These are phyloP conservation scores for Callorhinus ursinus DNA, from an alignment of 2,113 vertebrate species.

Conservation along the genomic window DNA sequence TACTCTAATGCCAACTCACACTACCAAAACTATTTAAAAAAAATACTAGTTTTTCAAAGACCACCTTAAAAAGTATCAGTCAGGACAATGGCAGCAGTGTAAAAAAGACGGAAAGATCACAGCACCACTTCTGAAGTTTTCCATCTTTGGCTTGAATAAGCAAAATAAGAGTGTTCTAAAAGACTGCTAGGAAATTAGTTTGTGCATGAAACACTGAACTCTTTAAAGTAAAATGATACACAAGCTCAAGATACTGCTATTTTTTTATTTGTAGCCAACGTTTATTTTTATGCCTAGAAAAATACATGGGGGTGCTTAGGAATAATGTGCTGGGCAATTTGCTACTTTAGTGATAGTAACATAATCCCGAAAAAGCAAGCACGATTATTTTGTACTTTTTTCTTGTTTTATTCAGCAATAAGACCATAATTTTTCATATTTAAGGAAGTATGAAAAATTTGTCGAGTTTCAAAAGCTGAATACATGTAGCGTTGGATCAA, in stretches of 20 bases:
- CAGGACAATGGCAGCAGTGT: background rate
- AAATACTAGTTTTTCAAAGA: conserved; percentile 32
- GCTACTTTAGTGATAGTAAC: conserved; percentile 72
- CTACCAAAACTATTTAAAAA: background rate
- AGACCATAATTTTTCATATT: conserved; percentile 98
- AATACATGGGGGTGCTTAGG: conserved; percentile 74
- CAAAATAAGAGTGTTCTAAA: background rate
- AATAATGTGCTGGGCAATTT: conserved; percentile 71
- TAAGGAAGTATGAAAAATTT: conserved; percentile 97
- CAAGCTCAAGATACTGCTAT: conserved; percentile 56
- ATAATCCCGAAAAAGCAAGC: conserved; percentile 81
- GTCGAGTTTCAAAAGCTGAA: conserved; percentile 98
- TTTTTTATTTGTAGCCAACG: conserved; percentile 69
- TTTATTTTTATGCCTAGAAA: conserved; percentile 79
- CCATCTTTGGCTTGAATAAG: background rate
- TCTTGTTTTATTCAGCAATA: conserved; percentile 96
- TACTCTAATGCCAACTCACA: background rate
- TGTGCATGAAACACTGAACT: background rate
- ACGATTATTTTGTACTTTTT: conserved; percentile 83
- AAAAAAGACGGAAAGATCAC: background rate
- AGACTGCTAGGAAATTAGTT: background rate
- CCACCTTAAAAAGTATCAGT: background rate
- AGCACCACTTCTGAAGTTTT: conserved; percentile 17
- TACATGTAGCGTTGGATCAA: conserved; percentile 99
- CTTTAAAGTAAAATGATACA: conserved; percentile 67